phyloP scores from a whole-genome alignment of 2,888 invertebrate genomes.

The Opisthograptis luteolata region DNA sequence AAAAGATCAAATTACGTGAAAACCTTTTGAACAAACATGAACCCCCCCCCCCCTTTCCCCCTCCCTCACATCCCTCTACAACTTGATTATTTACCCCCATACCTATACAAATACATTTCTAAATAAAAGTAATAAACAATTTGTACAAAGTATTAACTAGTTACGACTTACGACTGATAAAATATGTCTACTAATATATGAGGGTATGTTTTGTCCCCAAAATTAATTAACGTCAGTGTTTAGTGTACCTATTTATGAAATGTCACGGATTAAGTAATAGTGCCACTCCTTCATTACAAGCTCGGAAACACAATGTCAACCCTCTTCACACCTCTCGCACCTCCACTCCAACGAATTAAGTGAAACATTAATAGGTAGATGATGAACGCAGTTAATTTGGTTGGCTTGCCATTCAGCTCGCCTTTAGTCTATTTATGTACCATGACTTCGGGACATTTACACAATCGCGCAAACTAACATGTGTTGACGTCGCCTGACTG shows the following conservation, averaged over 20 bases:
- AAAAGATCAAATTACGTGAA: too few species aligned
- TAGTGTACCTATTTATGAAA: constrained; percentile 1
- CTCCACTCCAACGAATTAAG: constrained; percentile 19
- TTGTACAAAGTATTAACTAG: too few species aligned
- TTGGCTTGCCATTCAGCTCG: constrained; percentile 25
- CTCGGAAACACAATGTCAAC: constrained; percentile 36
- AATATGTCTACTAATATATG: not conserved
- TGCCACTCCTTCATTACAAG: constrained; percentile 29
- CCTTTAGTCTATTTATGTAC: constrained; percentile 24
- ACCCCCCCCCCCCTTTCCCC: too few species aligned
- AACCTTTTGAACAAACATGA: too few species aligned
- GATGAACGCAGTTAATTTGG: constrained; percentile 19
- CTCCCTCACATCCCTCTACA: too few species aligned
- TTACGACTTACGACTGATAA: too few species aligned
- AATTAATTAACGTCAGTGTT: constrained; percentile 21
- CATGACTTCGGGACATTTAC: constrained; percentile 20
- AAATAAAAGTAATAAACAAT: too few species aligned
- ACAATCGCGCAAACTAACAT: constrained; percentile 15
- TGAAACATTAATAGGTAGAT: constrained; percentile 27
- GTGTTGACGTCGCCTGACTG: constrained; percentile 15
- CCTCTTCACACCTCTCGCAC: constrained; percentile 37
- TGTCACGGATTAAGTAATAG: constrained; percentile 20
- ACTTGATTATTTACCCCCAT: too few species aligned
- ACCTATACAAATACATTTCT: too few species aligned
- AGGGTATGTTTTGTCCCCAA: constrained; percentile 6